Conservation (phyloP, 2,113 vertebrate genomes). For the Pseudolaguvia tuberculata region DNA sequence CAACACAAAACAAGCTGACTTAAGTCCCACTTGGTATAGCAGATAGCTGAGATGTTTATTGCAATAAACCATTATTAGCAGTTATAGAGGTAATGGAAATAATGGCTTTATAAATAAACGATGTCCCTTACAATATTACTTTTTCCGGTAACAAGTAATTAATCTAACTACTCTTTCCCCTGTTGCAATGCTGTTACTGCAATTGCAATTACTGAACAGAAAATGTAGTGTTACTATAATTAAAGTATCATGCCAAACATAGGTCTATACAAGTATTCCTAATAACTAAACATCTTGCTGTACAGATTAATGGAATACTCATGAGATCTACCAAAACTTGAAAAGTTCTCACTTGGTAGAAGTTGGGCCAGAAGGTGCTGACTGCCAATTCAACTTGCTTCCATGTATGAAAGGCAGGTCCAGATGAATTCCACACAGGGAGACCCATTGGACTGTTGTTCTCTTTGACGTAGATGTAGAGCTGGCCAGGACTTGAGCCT, state of each 20-base stretch:
- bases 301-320: not conserved
- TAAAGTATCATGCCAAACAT: not conserved
- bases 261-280: not conserved
- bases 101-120: too few species aligned
- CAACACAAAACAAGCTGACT: not conserved
- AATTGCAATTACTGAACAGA: too few species aligned
- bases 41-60: not conserved
- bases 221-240: too few species aligned
- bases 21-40: not conserved
- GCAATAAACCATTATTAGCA: not conserved
- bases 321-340: not conserved
- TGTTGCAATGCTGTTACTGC: too few species aligned
- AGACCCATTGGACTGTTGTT: slow-evolving; percentile 83
- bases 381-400: slow-evolving; percentile 86
- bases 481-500: slow-evolving; percentile 70
- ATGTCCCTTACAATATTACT: too few species aligned
- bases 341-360: slow-evolving; percentile 81
- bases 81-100: not conserved
- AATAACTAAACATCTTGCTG: not conserved
- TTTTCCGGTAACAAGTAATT: too few species aligned
- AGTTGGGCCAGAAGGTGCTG: slow-evolving; percentile 95
- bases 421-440: slow-evolving; percentile 84
- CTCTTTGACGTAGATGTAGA: slow-evolving; percentile 87
- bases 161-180: too few species aligned
- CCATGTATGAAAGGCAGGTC: slow-evolving; percentile 76